phyloP scores from a whole-genome alignment of 1,140 invertebrate genomes.

The Listronotus oregonensis region DNA sequence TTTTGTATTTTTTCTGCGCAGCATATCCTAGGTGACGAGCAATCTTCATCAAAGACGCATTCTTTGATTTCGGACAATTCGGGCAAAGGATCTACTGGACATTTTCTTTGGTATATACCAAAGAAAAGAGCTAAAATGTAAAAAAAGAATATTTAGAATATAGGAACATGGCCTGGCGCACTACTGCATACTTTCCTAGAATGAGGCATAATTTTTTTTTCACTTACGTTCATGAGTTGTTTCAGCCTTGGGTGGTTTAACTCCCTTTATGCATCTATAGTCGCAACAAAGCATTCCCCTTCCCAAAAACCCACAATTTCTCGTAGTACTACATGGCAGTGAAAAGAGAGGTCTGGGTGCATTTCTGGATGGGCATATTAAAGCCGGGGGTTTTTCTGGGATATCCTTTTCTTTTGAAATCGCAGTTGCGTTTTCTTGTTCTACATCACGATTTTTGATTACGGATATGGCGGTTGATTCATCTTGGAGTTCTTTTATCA shows the following conservation, averaged over 20 bases:
- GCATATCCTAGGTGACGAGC: constrained; percentile 69
- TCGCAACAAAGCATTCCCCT: constrained; percentile 41
- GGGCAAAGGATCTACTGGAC: constrained; percentile 65
- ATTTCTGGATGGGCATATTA: constrained; percentile 41
- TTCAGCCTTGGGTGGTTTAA: constrained; percentile 60
- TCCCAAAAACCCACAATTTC: constrained; percentile 42
- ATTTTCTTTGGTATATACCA: constrained; percentile 67
- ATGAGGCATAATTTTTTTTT: no score
- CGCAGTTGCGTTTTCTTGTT: background rate
- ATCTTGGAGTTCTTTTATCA: constrained; percentile 1
- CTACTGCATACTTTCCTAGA: no score
- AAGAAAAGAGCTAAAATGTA: constrained; percentile 61
- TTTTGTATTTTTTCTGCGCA: constrained; percentile 63
- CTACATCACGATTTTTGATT: background rate
- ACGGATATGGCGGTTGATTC: background rate
- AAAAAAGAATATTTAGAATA: no score
- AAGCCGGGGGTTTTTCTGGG: background rate
- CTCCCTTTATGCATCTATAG: constrained; percentile 63
- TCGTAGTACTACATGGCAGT: constrained; percentile 39
- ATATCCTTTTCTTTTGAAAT: background rate
- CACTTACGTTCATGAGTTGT: constrained; percentile 63
- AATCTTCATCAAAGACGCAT: constrained; percentile 68
- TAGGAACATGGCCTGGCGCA: no score
- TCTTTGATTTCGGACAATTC: constrained; percentile 69
- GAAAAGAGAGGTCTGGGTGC: constrained; percentile 37